Base-by-base conservation (phyloP, 1,140 invertebrate species). In the Trichonephila clavata region DNA sequence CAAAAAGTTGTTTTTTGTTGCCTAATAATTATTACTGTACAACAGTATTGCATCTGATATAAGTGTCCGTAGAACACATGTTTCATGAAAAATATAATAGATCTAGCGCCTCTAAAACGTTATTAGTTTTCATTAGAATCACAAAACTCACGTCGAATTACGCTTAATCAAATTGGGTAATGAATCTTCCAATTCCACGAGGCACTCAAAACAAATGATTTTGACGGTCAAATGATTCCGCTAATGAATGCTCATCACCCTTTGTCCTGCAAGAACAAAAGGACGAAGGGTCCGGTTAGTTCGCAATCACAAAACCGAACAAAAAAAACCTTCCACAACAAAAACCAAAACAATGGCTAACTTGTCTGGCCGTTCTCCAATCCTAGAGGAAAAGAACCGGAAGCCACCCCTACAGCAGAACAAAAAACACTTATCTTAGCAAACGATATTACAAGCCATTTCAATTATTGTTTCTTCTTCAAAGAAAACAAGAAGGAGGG, bases 301-400 rank as follows among this genome's bases (percentile, higher is more conserved):
- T 68, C 63, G 63, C 3, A 2, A 50, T 50, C 43, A 50, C 43
- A 10, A 50, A 50, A 50, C 43, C 43, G 5, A 68, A 68, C n/a
- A 68, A 65, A 24, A n/a, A 68, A 3, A 57, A 24, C 6, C 59
- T 27, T 8, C 59, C 7, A 4, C 59, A n/a, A 32, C 24, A 86
- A 65, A 77, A 71, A 32, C 5, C 8, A 86, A n/a, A 16, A 89
- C 3, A 60, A 81, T 1, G 59, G 71, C 57, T 60, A 43, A 27
- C 24, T n/a, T 90, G 57, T 90, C 88, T 90, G 88, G 88, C 88
- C 68, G 57, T 21, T 60, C 50, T 90, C 88, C 88, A 90, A 89
- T 59, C 88, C 43, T 50, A 50, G 43, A 50, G 43, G 57, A 32
- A 32, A 18, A n/a, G 18, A 21, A 90, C 88, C 88, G 88, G 88